Conservation (phyloP, 2,113 vertebrate genomes). For the Phylloscopus trochilus region DNA sequence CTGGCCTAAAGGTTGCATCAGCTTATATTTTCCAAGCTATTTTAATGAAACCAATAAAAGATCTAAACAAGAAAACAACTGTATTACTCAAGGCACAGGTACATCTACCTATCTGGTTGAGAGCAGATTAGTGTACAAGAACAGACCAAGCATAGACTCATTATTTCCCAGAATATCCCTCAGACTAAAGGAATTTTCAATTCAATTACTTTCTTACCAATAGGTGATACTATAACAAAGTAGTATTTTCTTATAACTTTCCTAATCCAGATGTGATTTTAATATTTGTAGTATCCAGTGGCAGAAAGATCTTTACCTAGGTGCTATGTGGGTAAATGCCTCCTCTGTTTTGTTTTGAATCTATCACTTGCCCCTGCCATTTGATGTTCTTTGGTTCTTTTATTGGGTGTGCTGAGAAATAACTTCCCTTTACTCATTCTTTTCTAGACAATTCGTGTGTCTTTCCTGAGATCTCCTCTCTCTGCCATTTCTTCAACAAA, state of each 20-base stretch:
- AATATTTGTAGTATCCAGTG: background rate
- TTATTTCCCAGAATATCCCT: background rate
- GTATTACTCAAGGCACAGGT: background rate
- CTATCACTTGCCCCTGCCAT: background rate
- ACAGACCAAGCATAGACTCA: background rate
- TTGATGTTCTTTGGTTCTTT: background rate
- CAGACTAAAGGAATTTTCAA: background rate
- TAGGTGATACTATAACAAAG: background rate
- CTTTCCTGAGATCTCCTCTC: background rate
- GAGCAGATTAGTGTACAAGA: background rate
- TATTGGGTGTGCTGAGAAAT: background rate
- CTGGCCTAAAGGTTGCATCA: background rate
- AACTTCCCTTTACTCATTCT: background rate
- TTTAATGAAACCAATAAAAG: background rate
- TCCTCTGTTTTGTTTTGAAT: background rate
- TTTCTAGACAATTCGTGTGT: background rate
- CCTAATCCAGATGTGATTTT: background rate
- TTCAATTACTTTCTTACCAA: background rate
- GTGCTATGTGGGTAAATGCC: background rate
- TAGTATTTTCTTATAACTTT: background rate
- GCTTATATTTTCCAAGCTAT: background rate
- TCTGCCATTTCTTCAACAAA: background rate
- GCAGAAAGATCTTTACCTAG: background rate
- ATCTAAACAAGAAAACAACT: background rate
- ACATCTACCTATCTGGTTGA: background rate